Evolutionary conservation across 92 coral and sea anemone species (phyloP).

Genomic region (Parazoanthus swiftii): DNA sequence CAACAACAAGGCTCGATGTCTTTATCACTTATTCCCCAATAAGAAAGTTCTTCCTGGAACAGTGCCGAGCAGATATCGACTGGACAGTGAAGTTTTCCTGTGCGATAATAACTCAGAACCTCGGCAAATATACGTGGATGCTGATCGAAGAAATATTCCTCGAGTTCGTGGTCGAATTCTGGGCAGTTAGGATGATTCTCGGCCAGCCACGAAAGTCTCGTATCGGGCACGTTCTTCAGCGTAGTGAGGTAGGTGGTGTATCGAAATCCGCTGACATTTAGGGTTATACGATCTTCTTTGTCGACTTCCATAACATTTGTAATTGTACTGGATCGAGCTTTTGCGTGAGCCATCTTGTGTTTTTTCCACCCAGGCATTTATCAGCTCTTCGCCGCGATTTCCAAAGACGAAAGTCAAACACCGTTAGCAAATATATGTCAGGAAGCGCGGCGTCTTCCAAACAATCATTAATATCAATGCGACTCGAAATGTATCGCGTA

Average conservation of each 20-base stretch:
- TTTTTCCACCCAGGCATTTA: constrained; percentile 35
- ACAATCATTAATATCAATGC: constrained; percentile 23
- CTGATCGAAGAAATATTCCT: constrained; percentile 94
- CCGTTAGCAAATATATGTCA: constrained; percentile 3
- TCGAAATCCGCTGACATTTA: constrained; percentile 91
- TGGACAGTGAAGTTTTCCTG: constrained; percentile 96
- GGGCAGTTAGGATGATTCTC: constrained; percentile 89
- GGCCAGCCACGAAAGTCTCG: constrained; percentile 95
- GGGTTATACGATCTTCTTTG: constrained; percentile 72
- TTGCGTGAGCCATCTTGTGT: constrained; percentile 16
- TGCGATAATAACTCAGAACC: constrained; percentile 92
- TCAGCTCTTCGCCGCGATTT: background rate
- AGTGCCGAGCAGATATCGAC: constrained; percentile 82
- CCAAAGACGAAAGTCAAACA: constrained; percentile 19
- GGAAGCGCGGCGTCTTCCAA: background rate
- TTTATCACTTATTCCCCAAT: constrained; percentile 96
- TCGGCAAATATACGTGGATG: constrained; percentile 91
- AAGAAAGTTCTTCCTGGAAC: constrained; percentile 89
- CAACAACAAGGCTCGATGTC: constrained; percentile 97
- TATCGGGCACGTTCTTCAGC: constrained; percentile 78
- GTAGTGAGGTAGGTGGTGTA: constrained; percentile 84
- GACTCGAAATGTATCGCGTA: constrained; percentile 28
- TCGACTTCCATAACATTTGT: constrained; percentile 56
- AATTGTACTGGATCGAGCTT: background rate
- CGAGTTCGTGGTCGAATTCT: constrained; percentile 81